Evolutionary conservation across 2,113 vertebrate species (phyloP), one percentile per base, ranked within the genome.

Genomic region (Apeltes quadracus): DNA sequence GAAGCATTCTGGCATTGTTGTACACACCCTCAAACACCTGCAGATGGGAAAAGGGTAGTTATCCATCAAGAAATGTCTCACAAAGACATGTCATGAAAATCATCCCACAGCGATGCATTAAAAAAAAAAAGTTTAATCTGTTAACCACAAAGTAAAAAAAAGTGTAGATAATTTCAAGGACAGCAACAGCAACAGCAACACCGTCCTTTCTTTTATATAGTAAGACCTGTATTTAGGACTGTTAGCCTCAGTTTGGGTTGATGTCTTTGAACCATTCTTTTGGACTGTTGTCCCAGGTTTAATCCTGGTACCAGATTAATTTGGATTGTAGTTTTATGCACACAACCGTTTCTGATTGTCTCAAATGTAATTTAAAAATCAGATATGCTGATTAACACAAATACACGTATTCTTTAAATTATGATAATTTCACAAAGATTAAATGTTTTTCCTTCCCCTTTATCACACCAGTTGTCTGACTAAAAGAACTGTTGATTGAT

Each of bases 1-100:
- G 95, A 76, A 96, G 91, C 95, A 96, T 96, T 86, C 95, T 94
- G 62, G 95, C 95, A 84, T 96, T 96, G 84, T 95, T 96, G 89
- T 96, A 96, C 10, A 96, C 95, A 44, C 95, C 95, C 82, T 96
- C 95, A 69, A 96, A 96, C 36, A 94, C 94, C 95, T 96, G 75
- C 50, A 69, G 25, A 80, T 1, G 23, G 32, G 6, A 29, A 67
- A 71, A n/a, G 34, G 5, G 16, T 11, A 75, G 2, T 16, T 73
- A 57, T 54, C 16, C 11, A 73, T 71, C 55, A 79, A 73, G 9
- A 0, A 41, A 64, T 32, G 65, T 41, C 67, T 43, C 12, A 61
- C 1, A 39, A 50, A 69, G 4, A 64, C 11, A 25, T n/a, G 8
- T 10, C 11, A 25, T n/a, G 8, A 11, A 65, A 55, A 6, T 0